Evolutionary conservation across 2,888 invertebrate genomes (phyloP).

Genomic region (Xestia ashworthii): DNA sequence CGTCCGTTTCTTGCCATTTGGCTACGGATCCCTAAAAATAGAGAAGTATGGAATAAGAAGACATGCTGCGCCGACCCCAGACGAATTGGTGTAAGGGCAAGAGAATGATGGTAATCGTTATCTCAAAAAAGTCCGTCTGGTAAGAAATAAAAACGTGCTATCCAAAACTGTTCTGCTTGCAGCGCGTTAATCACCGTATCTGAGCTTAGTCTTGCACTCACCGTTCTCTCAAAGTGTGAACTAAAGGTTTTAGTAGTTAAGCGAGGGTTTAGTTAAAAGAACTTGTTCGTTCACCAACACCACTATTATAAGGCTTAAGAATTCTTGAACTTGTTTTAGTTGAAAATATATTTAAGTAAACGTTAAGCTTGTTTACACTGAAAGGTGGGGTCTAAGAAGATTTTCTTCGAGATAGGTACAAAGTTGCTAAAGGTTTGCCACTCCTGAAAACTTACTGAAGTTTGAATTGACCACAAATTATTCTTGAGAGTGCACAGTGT

Average conservation of each 20-base stretch:
- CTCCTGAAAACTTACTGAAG: constrained; percentile 10
- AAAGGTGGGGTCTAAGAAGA: constrained; percentile 1
- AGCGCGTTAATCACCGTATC: neutral
- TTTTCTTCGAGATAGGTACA: neutral
- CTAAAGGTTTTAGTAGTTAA: constrained; percentile 27
- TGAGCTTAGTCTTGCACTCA: neutral
- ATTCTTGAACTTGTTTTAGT: constrained; percentile 28
- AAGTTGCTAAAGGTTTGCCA: neutral
- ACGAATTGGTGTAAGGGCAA: too few species aligned
- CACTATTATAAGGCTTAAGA: constrained; percentile 22
- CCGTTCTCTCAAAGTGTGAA: constrained; percentile 29
- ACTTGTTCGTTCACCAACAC: constrained; percentile 34
- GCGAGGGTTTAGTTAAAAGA: constrained; percentile 27
- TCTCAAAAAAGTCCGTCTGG: too few species aligned
- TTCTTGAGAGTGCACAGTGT: neutral
- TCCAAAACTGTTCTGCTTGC: neutral
- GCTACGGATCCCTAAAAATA: too few species aligned
- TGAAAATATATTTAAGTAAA: constrained; percentile 42
- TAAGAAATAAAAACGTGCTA: neutral
- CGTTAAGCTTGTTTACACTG: constrained; percentile 36
- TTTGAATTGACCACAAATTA: constrained; percentile 6
- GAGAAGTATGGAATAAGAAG: too few species aligned
- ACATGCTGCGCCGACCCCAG: too few species aligned
- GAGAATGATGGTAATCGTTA: too few species aligned
- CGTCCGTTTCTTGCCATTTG: too few species aligned